Evolutionary conservation across 1,140 invertebrate species (phyloP), one percentile per base, ranked within the genome.

Genomic region (Drosophila ananassae): DNA sequence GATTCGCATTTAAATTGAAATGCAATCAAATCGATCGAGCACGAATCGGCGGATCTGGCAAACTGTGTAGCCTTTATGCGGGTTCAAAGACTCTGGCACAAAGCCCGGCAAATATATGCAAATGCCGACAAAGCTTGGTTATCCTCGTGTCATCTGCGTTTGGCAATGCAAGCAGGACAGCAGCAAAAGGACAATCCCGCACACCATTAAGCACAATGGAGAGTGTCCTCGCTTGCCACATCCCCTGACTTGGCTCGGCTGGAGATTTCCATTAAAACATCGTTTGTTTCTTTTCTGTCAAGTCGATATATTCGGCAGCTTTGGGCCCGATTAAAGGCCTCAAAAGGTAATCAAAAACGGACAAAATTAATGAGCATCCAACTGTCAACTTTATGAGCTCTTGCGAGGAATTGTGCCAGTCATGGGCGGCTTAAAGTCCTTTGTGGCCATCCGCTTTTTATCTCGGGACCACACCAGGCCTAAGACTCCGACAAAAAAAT

Each of bases 221-320:
- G 21, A 60, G 51, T 5, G 51, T 64, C 57, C 54, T 46, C 53
- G 67, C 44, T 51, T 28, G 8, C 9, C 30, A 7, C 10, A 41
- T 51, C 37, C 12, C 58, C 5, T 37, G 47, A 39, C 39, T 37
- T 10, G 9, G 53, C 2, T 41, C 52, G 52, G 13, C 34, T 37
- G 12, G 24, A 24, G 48, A 75, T 75, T 75, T 57, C 60, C 72
- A 75, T 75, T 75, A 75, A 66, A 75, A 66, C 25, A 58, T 75
- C 48, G 73, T 75, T 74, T 47, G 17, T 75, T 64, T 74, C 7
- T 44, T 21, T n/a, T 44, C 13, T 44, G 6, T 44, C 53, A 56
- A 73, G 52, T 74, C 53, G 46, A 64, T 57, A 41, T 57, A 48
- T 54, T 74, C 58, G 60, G 53, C 48, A 63, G 60, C 60, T 74